phyloP scores from a whole-genome alignment of 2,797 vertebrate genomes.

The Mus minutoides region DNA sequence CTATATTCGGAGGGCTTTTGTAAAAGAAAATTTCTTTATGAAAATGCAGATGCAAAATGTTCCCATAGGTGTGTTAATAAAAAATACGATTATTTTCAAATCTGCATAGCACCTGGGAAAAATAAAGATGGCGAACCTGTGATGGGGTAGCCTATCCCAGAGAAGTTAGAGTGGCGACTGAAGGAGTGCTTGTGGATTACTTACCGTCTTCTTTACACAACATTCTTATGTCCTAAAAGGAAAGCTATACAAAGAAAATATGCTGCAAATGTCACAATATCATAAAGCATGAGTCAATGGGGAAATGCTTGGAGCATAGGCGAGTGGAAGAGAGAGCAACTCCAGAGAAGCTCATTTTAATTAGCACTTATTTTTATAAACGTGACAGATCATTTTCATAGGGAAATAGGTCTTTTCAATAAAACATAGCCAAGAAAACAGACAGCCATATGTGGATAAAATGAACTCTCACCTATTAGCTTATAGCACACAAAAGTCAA shows the following conservation, averaged over 20 bases:
- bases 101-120: conserved; percentile 1
- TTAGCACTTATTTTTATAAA: conserved; percentile 41
- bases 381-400: not conserved
- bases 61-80: conserved; percentile 24
- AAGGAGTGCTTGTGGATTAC: conserved; percentile 8
- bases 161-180: not conserved
- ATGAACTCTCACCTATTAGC: not conserved
- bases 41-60: conserved; percentile 34
- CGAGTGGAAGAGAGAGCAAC: not conserved
- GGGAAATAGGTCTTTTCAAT: conserved; percentile 10
- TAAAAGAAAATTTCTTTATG: conserved; percentile 49
- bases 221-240: conserved; percentile 16
- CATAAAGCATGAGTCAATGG: not conserved
- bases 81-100: conserved; percentile 7
- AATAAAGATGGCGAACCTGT: not conserved
- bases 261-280: not conserved
- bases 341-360: conserved; percentile 19
- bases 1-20: not conserved
- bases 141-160: not conserved
- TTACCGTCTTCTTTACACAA: not conserved
- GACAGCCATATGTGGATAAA: not conserved
- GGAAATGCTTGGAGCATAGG: not conserved
- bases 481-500: not conserved
- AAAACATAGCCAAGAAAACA: conserved; percentile 19
- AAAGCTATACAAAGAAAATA: conserved; percentile 24